phyloP scores from a whole-genome alignment of 1,140 invertebrate species.

The Tetragnatha versicolor region DNA sequence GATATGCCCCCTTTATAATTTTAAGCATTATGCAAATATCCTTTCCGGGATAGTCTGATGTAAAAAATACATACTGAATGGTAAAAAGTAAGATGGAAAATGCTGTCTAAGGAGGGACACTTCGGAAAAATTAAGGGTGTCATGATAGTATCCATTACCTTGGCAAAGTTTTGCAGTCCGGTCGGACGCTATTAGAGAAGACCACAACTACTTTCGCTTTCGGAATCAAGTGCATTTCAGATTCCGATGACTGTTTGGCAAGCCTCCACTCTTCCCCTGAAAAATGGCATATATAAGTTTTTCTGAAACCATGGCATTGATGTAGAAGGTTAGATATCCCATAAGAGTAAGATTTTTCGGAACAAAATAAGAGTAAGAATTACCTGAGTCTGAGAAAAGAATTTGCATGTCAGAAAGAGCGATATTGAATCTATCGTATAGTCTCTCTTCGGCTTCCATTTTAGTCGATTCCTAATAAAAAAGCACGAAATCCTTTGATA shows the following conservation, averaged over 20 bases:
- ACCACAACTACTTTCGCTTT: constrained; percentile 75
- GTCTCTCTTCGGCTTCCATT: constrained; percentile 81
- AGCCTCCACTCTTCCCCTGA: constrained; percentile 78
- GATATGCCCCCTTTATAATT: too few species aligned
- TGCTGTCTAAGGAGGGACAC: too few species aligned
- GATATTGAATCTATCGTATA: constrained; percentile 80
- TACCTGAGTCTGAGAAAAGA: constrained; percentile 67
- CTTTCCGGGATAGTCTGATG: too few species aligned
- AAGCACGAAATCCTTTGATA: background rate
- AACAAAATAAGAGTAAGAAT: background rate
- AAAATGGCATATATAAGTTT: background rate
- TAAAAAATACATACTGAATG: too few species aligned
- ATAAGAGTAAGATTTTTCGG: background rate
- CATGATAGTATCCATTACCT: too few species aligned
- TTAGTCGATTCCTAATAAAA: constrained; percentile 72
- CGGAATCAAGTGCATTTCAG: constrained; percentile 78
- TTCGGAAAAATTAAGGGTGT: too few species aligned
- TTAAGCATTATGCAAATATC: background rate
- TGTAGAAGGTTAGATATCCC: too few species aligned
- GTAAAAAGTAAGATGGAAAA: too few species aligned
- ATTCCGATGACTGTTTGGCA: constrained; percentile 74
- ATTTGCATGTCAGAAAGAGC: constrained; percentile 75
- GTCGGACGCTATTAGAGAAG: constrained; percentile 78
- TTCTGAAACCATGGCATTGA: background rate
- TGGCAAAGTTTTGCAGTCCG: constrained; percentile 77